Base-by-base conservation (phyloP, 2,797 vertebrate species). In the Varecia variegata region DNA sequence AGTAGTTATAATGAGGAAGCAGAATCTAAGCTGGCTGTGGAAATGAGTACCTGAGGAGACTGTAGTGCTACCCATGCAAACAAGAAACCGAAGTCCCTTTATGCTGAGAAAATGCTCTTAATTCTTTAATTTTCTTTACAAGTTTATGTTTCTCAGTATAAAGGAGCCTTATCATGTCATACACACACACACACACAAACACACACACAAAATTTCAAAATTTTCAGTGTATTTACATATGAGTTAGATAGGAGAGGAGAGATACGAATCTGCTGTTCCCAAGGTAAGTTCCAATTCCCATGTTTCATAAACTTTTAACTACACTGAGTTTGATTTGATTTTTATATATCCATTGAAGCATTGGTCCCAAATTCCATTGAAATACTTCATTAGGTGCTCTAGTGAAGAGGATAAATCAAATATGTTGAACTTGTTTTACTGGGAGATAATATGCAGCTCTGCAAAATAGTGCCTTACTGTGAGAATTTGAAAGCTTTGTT, bases 371-470 rank as follows among this genome's bases (percentile, higher is more conserved):
- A 87, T 96, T 94, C 52, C 50, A 89, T 1, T 62, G 40, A 94
- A 91, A 11, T 70, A 35, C 32, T 94, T 96, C 14, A 74, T 94
- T 90, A 25, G 56, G 52, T 50, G 50, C 17, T 90, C 70, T 95
- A 76, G 73, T 88, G 85, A 96, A 93, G 77, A 94, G 18, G 15
- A 68, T 60, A 90, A 81, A 35, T 60, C 71, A 35, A 58, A 58
- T 68, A 40, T 3, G 68, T 7, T 62, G 43, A 71, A 45, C 12
- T 95, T 95, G 25, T 68, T 90, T 35, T 62, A 30, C 5, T 65
- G 32, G 76, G 47, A 80, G 17, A 87, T 74, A 17, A 79, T 35
- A n/a, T 12, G 18, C 2, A n/a, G 21, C 58, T 88, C 56, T 79
- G n/a, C 30, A 86, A 47, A 70, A 13, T 6, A 73, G 14, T 60